Evolutionary conservation across 2,797 vertebrate species (phyloP), one percentile per base, ranked within the genome.

Genomic region (Lacerta viridis): DNA sequence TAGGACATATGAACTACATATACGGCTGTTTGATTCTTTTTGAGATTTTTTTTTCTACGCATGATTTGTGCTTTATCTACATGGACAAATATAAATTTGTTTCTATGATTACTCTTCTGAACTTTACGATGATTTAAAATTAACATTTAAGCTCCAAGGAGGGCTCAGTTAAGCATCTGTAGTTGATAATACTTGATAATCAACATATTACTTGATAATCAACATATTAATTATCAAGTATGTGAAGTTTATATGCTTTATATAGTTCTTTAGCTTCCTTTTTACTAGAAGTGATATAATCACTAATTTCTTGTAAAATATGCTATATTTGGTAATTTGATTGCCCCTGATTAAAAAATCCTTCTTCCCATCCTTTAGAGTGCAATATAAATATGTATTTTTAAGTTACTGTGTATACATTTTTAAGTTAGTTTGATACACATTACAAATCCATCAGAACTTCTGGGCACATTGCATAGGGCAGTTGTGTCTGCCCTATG

Each of bases 51-150:
- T 80, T 78, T n/a, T 84, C 4, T 0, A 2, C 81, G 39, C 17
- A 55, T 55, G 69, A 23, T 81, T 27, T 87, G 41, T 82, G 50
- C 39, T 85, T 89, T 82, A 85, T 89, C 75, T 39, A 55, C 85
- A 68, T 64, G 17, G 33, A n/a, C 78, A 69, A 77, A 9, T 74
- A 84, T 23, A 29, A 80, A 75, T 11, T 61, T 43, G 29, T 2
- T 15, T 80, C 79, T 83, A 0, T 0, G 1, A n/a, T 7, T 83
- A 61, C 85, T 68, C 80, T 83, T 84, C 79, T 79, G 46, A 66
- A 88, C 88, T 91, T 23, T 39, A 84, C 76, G 55, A 90, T 79
- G 2, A 79, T 89, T 91, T 89, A 83, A 93, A 92, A 86, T 92
- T 92, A 91, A 10, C 33, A 87, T 59, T 89, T n/a, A 66, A 80